phyloP scores from a whole-genome alignment of 2,797 vertebrate species.

The Esox masquinongy region DNA sequence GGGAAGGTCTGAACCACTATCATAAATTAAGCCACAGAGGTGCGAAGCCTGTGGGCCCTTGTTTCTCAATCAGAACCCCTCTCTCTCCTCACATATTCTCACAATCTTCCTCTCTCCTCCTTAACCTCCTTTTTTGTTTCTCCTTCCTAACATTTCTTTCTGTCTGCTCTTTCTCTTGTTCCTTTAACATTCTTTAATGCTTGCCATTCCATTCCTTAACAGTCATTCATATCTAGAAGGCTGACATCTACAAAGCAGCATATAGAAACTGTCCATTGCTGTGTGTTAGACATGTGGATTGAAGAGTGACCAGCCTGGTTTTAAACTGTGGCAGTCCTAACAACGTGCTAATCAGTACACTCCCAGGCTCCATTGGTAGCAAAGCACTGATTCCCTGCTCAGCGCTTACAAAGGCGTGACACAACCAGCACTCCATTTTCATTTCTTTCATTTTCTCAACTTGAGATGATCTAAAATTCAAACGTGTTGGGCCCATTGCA shows the following conservation, averaged over 20 bases:
- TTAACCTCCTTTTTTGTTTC: neutral
- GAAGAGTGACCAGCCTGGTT: neutral
- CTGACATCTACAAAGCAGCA: neutral
- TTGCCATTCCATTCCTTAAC: neutral
- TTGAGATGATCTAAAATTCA: conserved; percentile 74
- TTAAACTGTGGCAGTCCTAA: conserved; percentile 8
- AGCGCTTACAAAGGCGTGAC: conserved; percentile 68
- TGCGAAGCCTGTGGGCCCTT: conserved; percentile 11
- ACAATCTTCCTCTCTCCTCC: conserved; percentile 1
- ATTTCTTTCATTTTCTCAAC: conserved; percentile 56
- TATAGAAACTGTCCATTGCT: neutral
- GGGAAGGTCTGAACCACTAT: conserved; percentile 20
- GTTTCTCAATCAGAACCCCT: conserved; percentile 6
- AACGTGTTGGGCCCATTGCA: conserved; percentile 54
- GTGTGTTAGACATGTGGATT: conserved; percentile 1
- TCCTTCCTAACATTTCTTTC: neutral
- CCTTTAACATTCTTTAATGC: neutral
- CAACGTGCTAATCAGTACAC: conserved; percentile 52
- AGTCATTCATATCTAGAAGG: neutral
- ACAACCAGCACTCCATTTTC: conserved; percentile 55
- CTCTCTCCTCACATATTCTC: neutral
- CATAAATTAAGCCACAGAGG: conserved; percentile 39
- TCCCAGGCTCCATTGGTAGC: conserved; percentile 47
- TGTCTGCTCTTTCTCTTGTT: neutral
- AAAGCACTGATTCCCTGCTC: conserved; percentile 67